Conservation (phyloP, 2,113 vertebrate species). For the Athene cunicularia region DNA sequence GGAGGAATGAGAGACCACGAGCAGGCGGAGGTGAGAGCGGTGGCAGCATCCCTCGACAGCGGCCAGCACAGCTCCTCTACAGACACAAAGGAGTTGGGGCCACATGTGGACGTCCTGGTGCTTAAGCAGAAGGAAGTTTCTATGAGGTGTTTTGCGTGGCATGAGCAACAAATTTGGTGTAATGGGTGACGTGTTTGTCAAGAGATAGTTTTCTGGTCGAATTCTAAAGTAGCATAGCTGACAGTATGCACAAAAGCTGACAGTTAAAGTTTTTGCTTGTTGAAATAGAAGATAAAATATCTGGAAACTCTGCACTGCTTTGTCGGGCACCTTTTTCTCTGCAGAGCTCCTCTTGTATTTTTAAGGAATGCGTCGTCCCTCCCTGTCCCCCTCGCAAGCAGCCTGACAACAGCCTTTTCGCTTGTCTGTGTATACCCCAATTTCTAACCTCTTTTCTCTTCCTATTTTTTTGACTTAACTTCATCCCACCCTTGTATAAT, state of each 20-base stretch:
- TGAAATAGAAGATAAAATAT: background rate
- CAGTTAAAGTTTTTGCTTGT: background rate
- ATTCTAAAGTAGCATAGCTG: fast-evolving
- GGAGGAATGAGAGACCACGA: background rate
- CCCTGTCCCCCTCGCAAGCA: fast-evolving
- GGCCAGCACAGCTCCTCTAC: background rate
- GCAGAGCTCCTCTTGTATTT: background rate
- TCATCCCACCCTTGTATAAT: background rate
- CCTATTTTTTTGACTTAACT: background rate
- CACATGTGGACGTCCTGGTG: background rate
- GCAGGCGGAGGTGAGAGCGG: background rate
- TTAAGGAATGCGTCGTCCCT: background rate
- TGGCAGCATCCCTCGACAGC: background rate
- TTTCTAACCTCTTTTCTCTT: background rate
- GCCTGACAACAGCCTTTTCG: background rate
- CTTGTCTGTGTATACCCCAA: background rate
- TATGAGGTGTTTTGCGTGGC: fast-evolving
- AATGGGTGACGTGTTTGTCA: fast-evolving
- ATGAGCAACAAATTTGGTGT: background rate
- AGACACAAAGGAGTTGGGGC: background rate
- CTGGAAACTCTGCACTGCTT: background rate
- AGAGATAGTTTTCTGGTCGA: background rate
- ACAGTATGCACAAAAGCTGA: fast-evolving
- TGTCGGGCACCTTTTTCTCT: background rate
- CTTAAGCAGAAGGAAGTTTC: background rate